Evolutionary conservation across 2,113 vertebrate species (phyloP).

Genomic region (Leptodactylus fuscus): DNA sequence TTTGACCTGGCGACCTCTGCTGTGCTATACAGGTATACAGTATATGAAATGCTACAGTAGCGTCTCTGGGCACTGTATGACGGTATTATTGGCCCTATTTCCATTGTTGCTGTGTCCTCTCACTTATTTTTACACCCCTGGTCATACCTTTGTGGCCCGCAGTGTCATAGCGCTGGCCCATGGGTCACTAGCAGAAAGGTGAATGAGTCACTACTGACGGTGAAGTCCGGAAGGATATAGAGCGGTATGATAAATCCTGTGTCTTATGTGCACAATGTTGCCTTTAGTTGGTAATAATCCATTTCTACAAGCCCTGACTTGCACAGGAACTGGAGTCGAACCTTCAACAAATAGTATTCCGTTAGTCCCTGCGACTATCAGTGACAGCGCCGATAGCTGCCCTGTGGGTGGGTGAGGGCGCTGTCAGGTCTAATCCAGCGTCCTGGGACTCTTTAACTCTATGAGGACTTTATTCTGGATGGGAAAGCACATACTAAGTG

Average conservation of each 20-base stretch:
- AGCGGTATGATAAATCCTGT: not conserved
- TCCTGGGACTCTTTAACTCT: not conserved
- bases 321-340: not conserved
- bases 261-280: not conserved
- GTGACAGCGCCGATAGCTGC: not conserved
- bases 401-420: not conserved
- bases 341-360: not conserved
- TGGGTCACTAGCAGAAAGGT: no score
- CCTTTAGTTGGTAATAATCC: not conserved
- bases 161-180: no score
- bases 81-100: no score
- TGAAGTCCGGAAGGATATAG: not conserved
- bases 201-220: no score
- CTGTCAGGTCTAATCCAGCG: not conserved
- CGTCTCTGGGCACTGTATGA: no score
- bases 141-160: no score
- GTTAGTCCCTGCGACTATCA: not conserved
- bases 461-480: not conserved
- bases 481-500: not conserved
- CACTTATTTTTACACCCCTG: not conserved
- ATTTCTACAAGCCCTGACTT: not conserved
- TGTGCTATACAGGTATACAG: no score
- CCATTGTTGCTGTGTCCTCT: no score
- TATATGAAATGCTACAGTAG: no score
- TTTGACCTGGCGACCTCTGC: no score